A percentile compares a stretch with the other conserved stretches of the same genome.
Evolutionary conservation across 30 jellyfish, hydroid and myxozoan genomes (phyloP).

Genomic region (Aurelia aurita complex sp. Pacific): DNA sequence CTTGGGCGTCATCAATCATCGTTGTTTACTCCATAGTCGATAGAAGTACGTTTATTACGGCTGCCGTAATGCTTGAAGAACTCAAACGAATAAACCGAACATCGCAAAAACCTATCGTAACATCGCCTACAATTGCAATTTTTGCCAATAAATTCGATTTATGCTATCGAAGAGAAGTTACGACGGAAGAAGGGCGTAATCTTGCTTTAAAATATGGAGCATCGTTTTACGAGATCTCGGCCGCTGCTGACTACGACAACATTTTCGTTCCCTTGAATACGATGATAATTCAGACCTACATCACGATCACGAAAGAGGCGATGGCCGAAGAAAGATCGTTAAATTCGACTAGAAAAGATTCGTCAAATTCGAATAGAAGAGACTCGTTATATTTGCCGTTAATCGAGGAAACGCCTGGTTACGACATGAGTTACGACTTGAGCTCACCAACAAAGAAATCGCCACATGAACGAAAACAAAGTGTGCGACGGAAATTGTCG

Average conservation of each 20-base stretch:
- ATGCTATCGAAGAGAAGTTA: conserved; percentile 83
- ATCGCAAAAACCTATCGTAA: background rate
- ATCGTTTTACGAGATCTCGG: conserved; percentile 87
- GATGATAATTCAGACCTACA: conserved; percentile 60
- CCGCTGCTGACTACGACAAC: conserved; percentile 84
- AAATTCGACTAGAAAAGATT: background rate
- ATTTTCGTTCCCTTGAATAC: conserved; percentile 68
- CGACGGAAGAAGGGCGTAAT: conserved; percentile 83
- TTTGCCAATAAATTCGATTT: conserved; percentile 85
- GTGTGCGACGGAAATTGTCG: conserved; percentile 90
- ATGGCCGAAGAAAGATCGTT: conserved; percentile 26
- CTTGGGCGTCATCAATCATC: conserved; percentile 86
- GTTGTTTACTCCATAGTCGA: conserved; percentile 88
- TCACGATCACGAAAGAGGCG: conserved; percentile 36
- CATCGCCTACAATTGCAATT: conserved; percentile 55
- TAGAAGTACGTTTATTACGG: conserved; percentile 69
- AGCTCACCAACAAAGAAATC: conserved; percentile 37
- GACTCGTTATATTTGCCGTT: conserved; percentile 28
- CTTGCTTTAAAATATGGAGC: conserved; percentile 80
- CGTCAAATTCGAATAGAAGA: background rate
- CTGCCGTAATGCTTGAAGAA: conserved; percentile 77
- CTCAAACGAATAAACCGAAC: conserved; percentile 37
- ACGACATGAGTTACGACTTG: background rate
- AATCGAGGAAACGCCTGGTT: conserved; percentile 50
- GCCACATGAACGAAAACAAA: conserved; percentile 75